Base-by-base conservation (phyloP, 1,140 invertebrate genomes). In the Oncopeltus fasciatus region DNA sequence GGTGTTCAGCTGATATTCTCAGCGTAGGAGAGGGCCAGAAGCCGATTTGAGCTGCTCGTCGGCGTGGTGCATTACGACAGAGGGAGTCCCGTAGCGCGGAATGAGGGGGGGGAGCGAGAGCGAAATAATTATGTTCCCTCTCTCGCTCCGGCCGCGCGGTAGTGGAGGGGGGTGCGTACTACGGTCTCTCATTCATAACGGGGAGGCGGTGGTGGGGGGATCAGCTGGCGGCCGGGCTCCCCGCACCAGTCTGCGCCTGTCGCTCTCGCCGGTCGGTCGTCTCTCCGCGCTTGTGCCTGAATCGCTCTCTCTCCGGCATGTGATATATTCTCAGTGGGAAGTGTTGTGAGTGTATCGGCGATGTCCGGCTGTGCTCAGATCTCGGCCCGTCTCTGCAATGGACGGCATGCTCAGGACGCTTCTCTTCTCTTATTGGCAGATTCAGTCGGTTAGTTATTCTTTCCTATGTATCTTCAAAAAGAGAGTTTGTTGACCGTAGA, bases 371-470 rank as follows among this genome's bases (percentile, higher is more conserved):
- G 29, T 53, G 59, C 56, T 53, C 43, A 9, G 47, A n/a, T 57
- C 46, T 24, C 56, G 21, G 44, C 31, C 49, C 2, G 60, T 29
- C 56, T 57, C 62, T 64, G 69, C 63, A 57, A 72, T 72, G 70
- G 72, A 72, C 67, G 72, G 67, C 59, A 69, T 72, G 59, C 67
- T 72, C 59, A 67, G 70, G 63, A 68, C 71, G 61, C 65, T 72
- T 21, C 69, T 72, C 62, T 66, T 66, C 27, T 65, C 64, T 26
- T 65, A 65, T 59, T 65, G 60, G 60, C 64, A 65, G 27, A 21
- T 65, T 18, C 49, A 59, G 18, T 59, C 60, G 53, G 58, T 60
- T 56, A 57, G 59, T 64, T n/a, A n/a, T n/a, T n/a, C n/a, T n/a
- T n/a, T n/a, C n/a, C n/a, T n/a, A n/a, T n/a, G n/a, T n/a, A n/a